Evolutionary conservation across 1,140 invertebrate species (phyloP).

Genomic region (Caenorhabditis briggsae): DNA sequence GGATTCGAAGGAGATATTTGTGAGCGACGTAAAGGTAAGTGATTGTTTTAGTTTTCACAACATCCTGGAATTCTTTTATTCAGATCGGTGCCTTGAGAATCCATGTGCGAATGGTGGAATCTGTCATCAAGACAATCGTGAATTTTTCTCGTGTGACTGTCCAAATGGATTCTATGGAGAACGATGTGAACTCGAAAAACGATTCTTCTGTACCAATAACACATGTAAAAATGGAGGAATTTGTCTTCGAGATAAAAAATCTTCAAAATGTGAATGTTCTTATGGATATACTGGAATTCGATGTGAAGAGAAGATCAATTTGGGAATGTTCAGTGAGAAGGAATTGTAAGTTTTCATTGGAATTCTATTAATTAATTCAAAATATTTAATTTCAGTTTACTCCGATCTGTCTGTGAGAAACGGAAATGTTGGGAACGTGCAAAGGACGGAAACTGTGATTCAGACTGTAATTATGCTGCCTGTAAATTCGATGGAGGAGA

Average conservation of each 20-base stretch:
- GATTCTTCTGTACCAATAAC: slow-evolving; percentile 13
- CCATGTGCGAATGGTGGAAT: slow-evolving; percentile 58
- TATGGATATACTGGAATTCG: slow-evolving; percentile 72
- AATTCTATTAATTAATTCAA: not conserved
- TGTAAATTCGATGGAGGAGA: slow-evolving; percentile 96
- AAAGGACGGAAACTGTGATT: slow-evolving; percentile 69
- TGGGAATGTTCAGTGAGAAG: slow-evolving; percentile 68
- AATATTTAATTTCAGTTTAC: not conserved
- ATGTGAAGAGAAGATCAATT: slow-evolving; percentile 68
- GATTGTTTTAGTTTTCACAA: too few relatives aligned
- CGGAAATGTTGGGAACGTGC: slow-evolving; percentile 64
- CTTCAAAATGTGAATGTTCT: slow-evolving; percentile 76
- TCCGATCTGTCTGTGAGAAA: not conserved
- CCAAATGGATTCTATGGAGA: not conserved
- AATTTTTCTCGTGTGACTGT: slow-evolving; percentile 4
- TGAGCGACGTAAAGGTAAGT: slow-evolving; percentile 14
- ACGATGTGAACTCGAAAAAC: slow-evolving; percentile 1
- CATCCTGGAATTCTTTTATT: too few relatives aligned
- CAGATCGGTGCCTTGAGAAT: slow-evolving; percentile 48
- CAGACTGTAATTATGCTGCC: slow-evolving; percentile 87
- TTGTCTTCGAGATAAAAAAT: slow-evolving; percentile 72
- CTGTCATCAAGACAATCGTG: slow-evolving; percentile 31
- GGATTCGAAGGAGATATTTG: slow-evolving; percentile 86
- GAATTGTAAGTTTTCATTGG: slow-evolving; percentile 55
- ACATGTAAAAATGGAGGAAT: slow-evolving; percentile 89